Evolutionary conservation across 2,888 invertebrate genomes (phyloP).

Genomic region (Spodoptera picta): DNA sequence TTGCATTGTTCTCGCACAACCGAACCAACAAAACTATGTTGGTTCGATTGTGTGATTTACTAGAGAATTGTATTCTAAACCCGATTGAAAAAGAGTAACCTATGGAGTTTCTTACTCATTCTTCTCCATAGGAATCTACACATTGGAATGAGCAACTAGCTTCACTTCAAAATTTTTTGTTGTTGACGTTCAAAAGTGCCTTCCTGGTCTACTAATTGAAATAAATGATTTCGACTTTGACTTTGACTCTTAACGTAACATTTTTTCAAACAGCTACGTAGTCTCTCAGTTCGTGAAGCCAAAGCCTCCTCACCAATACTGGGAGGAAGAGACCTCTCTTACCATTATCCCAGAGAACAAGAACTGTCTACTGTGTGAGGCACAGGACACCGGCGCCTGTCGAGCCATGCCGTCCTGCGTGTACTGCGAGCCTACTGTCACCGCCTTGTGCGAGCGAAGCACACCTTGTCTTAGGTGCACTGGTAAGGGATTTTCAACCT

Average conservation of each 20-base stretch:
- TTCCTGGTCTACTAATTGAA: too few species aligned
- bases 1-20: too few species aligned
- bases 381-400: conserved; percentile 81
- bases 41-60: too few species aligned
- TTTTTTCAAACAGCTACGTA: conserved; percentile 70
- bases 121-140: too few species aligned
- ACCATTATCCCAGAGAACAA: conserved; percentile 78
- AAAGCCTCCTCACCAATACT: conserved; percentile 82
- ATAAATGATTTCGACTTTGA: too few species aligned
- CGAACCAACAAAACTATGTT: too few species aligned
- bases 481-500: conserved; percentile 58
- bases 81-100: too few species aligned
- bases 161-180: too few species aligned
- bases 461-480: conserved; percentile 82
- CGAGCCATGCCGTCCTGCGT: conserved; percentile 83
- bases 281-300: conserved; percentile 82
- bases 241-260: not conserved
- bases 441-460: conserved; percentile 80
- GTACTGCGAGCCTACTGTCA: conserved; percentile 83
- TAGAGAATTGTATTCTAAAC: too few species aligned
- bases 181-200: too few species aligned
- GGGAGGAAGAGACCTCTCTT: conserved; percentile 82
- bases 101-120: too few species aligned
- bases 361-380: conserved; percentile 83
- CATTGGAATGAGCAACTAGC: too few species aligned